Evolutionary conservation across 2,888 invertebrate genomes (phyloP), one percentile per base, ranked within the genome.

Genomic region (Scrobipalpa costella): DNA sequence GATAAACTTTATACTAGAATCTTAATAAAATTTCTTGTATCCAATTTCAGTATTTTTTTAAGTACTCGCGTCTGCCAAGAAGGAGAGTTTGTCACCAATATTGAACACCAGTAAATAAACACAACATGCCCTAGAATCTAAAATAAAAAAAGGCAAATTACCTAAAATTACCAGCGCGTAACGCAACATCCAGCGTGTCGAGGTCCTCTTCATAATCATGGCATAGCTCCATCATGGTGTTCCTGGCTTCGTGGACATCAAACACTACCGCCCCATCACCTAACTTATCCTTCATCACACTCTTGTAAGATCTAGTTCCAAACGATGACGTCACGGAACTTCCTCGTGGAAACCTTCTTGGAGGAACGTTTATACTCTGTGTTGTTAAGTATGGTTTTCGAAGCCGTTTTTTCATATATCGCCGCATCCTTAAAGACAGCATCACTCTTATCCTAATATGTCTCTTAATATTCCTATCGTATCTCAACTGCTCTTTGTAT

Each of bases 371-470:
- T 6, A 80, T 73, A 40, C 74, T 84, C 66, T 84, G 81, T 15
- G 79, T 71, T 0, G 71, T 75, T 19, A 80, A 13, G 5, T 76
- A 75, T 0, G 61, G 61, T 8, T 52, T 50, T 7, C 61, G 7
- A 7, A 61, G 63, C 61, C 84, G 74, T 64, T 86, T 75, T 68
- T 90, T 93, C 76, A 92, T 89, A 64, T 92, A 91, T 63, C 91
- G 81, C 27, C 94, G 91, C 86, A 95, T 91, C 65, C 95, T 88
- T 66, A 95, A 82, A 11, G 94, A 94, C 71, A 95, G 84, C 92
- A 95, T 94, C 58, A 95, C 93, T 15, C 95, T 88, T 19, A 95
- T 93, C 64, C 94, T 89, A 27, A 95, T 93, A 74, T 94, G 94
- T 27, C 94, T 85, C 62, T 94, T 94, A 1, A 94, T 92, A 72